Base-by-base conservation (phyloP, 2,888 invertebrate genomes). In the Miltochrista miniata region DNA sequence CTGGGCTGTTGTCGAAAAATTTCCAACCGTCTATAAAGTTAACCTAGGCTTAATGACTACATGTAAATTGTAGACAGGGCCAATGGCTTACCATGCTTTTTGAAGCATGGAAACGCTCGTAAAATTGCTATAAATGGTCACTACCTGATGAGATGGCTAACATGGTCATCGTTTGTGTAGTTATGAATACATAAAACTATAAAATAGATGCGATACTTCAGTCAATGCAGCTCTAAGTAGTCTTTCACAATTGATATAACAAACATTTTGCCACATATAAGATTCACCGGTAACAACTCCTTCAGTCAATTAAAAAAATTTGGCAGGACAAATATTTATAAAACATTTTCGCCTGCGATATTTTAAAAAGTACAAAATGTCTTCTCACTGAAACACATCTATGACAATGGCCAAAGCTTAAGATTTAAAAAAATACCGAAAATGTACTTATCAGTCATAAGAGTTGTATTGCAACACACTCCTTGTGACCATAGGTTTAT, bases 401-500 rank as follows among this genome's bases (percentile, higher is more conserved):
- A 63, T 54, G 65, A 55, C 61, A 65, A 59, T 61, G 59, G 59
- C 59, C 61, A 54, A 59, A 61, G 55, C 54, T 66, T 61, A 66
- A 48, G 52, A 59, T 63, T 53, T 58, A 68, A 75, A 76, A 62
- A 70, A 74, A 74, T 68, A 75, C 64, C 65, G 69, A 72, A 72
- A 76, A 72, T 84, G 83, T 85, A 85, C 83, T 82, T 79, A 81
- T 83, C 84, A 82, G 83, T 83, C 83, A 79, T 81, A 81, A 77
- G 72, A 81, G 65, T 73, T 71, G 75, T 62, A 72, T 78, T 72
- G 73, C 70, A 74, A 77, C 79, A 76, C 83, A 76, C 79, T 85
- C 79, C 79, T 85, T 85, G 85, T 84, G 85, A 87, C 83, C 79
- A 72, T 66, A 67, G 53, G 63, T 64, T 68, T 51, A 64, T 60